Base-by-base conservation (phyloP, 2,888 invertebrate species). In the Drosophila anceps region DNA sequence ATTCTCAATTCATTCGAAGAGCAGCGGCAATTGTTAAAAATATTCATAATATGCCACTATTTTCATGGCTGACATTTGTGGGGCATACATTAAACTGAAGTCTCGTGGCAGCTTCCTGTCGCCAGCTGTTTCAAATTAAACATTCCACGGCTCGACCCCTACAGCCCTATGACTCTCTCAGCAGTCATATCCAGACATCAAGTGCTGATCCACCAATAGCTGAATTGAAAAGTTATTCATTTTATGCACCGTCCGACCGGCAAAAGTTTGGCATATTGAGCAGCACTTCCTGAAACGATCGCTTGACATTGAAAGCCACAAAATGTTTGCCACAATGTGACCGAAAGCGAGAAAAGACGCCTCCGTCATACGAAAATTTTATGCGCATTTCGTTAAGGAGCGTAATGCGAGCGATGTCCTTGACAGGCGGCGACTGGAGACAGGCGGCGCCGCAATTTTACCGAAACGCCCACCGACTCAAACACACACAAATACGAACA, bases 361-460 rank as follows among this genome's bases (percentile, higher is more conserved):
- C 76, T 63, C 59, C n/a, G 41, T 58, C 54, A 29, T 29, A 12
- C 41, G 53, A 46, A 62, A 67, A 75, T 84, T 60, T 71, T 84
- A 88, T 84, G 89, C 84, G 84, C 87, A 84, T 88, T 86, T 81
- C 51, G 70, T 61, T 64, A 48, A 27, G 61, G 46, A 20, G 35
- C 48, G 43, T 72, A 79, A 65, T 69, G 60, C 46, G 62, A 48
- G 43, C 54, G 29, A 37, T 76, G 89, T 84, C 89, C 84, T 84
- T 84, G 89, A 75, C 73, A 67, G 73, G 66, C 84, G 54, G 54
- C 54, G 79, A 58, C 81, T 86, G 81, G 76, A 79, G 84, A 73
- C 88, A 76, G 76, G 71, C 88, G 88, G 84, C 88, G 81, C 81
- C 84, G 69, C 60, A 68, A 76, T 75, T 77, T 71, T 50, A 55